Evolutionary conservation across 2,888 invertebrate species (phyloP).

Genomic region (Theretra japonica): DNA sequence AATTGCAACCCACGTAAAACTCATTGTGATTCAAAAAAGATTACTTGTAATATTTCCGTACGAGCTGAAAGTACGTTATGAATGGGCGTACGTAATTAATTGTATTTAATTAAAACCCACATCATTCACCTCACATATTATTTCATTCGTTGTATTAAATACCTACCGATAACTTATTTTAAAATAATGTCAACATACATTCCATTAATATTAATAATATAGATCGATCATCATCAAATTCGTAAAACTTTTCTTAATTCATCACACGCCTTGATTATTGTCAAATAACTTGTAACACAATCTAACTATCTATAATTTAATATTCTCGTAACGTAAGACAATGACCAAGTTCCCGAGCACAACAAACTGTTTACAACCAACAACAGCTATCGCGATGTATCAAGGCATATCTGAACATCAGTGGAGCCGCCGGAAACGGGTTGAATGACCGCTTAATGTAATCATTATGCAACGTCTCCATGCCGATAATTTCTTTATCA

Average conservation of each 20-base stretch:
- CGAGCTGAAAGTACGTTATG: no score
- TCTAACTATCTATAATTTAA: background rate
- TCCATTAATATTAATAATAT: background rate
- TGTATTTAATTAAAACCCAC: no score
- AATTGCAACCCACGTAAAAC: no score
- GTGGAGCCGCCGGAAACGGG: slow-evolving; percentile 56
- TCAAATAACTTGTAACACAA: background rate
- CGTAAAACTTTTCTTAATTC: background rate
- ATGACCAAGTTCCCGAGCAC: slow-evolving; percentile 7
- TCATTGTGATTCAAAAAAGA: no score
- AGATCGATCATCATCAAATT: background rate
- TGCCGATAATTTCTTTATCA: slow-evolving; percentile 43
- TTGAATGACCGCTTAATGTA: slow-evolving; percentile 69
- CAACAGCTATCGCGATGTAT: slow-evolving; percentile 12
- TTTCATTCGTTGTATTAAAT: no score
- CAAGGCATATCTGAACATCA: background rate
- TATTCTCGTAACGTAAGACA: background rate
- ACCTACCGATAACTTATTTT: no score
- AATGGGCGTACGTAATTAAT: no score
- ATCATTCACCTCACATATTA: no score
- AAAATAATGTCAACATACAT: background rate
- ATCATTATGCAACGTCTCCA: slow-evolving; percentile 59
- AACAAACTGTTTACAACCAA: slow-evolving; percentile 13
- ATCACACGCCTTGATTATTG: background rate
- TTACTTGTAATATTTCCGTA: no score